phyloP scores from a whole-genome alignment of 1,140 invertebrate genomes.

The Calliopsis andreniformis region DNA sequence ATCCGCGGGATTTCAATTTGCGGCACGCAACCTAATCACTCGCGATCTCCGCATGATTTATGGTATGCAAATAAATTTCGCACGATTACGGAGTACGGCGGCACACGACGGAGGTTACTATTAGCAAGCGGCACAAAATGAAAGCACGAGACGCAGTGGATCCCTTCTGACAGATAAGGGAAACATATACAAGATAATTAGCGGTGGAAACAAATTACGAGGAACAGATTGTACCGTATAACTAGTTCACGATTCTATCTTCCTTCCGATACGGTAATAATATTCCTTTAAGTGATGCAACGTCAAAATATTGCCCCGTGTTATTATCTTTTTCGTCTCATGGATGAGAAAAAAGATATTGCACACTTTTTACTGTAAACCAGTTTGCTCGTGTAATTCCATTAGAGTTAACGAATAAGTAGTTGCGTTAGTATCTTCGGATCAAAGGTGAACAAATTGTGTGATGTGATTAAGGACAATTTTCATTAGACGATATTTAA shows the following conservation, averaged over 20 bases:
- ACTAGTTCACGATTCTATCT: constrained; percentile 27
- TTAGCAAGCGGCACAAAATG: constrained; percentile 49
- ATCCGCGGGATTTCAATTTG: constrained; percentile 46
- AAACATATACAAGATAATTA: constrained; percentile 43
- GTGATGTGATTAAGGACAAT: too few relatives aligned
- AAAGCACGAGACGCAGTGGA: constrained; percentile 48
- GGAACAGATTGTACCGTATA: constrained; percentile 22
- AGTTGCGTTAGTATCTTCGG: too few relatives aligned
- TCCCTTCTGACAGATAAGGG: constrained; percentile 56
- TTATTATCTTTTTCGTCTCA: not conserved
- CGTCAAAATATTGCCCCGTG: too few relatives aligned
- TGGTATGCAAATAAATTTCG: constrained; percentile 59
- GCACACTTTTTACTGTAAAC: not conserved
- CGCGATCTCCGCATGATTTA: constrained; percentile 46
- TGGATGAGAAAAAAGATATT: not conserved
- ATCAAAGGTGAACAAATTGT: too few relatives aligned
- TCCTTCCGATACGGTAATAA: constrained; percentile 5
- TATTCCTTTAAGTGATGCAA: constrained; percentile 16
- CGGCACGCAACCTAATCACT: constrained; percentile 22
- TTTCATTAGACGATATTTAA: too few relatives aligned
- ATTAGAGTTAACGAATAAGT: not conserved
- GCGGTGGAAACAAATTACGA: constrained; percentile 36
- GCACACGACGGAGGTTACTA: constrained; percentile 34
- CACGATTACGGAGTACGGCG: constrained; percentile 34
- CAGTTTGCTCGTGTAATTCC: not conserved